phyloP scores from a whole-genome alignment of 1,140 invertebrate species.

The Planococcus citri region DNA sequence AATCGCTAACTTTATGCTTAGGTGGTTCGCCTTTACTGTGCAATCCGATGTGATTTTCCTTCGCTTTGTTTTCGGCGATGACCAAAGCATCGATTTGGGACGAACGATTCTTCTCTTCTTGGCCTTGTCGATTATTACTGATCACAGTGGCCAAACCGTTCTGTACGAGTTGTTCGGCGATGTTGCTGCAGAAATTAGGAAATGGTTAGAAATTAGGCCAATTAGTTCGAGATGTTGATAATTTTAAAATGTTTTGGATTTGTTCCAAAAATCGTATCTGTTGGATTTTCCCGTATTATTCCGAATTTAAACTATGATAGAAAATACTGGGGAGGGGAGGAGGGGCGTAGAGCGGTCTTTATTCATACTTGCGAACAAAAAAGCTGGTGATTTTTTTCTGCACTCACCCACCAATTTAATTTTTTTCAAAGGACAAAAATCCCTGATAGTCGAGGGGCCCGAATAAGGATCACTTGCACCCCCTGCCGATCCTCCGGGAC shows the following conservation, averaged over 20 bases:
- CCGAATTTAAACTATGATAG: too few relatives aligned
- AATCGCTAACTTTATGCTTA: slow-evolving; percentile 23
- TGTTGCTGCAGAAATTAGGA: slow-evolving; percentile 51
- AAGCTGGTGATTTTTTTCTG: too few relatives aligned
- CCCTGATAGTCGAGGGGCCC: too few relatives aligned
- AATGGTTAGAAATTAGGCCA: slow-evolving; percentile 13
- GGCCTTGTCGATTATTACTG: slow-evolving; percentile 85
- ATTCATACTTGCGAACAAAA: too few relatives aligned
- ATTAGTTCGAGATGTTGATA: slow-evolving; percentile 12
- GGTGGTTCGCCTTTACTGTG: slow-evolving; percentile 22
- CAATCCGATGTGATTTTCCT: slow-evolving; percentile 45
- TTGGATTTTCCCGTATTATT: too few relatives aligned
- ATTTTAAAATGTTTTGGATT: not conserved
- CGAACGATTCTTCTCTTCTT: slow-evolving; percentile 49
- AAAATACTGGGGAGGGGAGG: too few relatives aligned
- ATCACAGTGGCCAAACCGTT: slow-evolving; percentile 89
- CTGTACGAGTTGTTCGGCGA: slow-evolving; percentile 83
- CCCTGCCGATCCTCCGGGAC: too few relatives aligned
- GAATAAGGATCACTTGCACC: too few relatives aligned
- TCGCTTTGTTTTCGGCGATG: slow-evolving; percentile 83
- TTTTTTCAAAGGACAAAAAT: too few relatives aligned
- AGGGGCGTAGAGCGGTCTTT: too few relatives aligned
- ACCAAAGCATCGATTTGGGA: slow-evolving; percentile 87
- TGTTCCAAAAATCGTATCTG: not conserved
- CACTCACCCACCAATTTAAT: too few relatives aligned